Percentiles rank a stretch among this genome's conserved stretches.
These are phyloP conservation scores for Alviniconcha strummeri DNA, from an alignment of 2,888 invertebrate genomes.

Conservation along the genomic window DNA sequence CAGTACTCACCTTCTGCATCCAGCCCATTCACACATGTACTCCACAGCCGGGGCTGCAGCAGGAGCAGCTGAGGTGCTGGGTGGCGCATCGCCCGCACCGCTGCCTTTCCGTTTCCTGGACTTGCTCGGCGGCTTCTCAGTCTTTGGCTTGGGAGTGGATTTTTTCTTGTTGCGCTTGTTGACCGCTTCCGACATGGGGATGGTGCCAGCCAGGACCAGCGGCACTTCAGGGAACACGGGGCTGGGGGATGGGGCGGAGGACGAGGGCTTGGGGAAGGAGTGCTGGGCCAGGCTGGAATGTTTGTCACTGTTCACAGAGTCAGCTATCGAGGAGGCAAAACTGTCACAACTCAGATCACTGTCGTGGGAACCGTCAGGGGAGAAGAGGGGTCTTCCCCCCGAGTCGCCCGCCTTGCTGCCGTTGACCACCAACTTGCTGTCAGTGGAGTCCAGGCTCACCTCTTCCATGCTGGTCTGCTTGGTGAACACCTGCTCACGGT, in stretches of 20 bases:
- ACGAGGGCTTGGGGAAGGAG: not conserved
- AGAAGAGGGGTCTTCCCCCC: slow-evolving; percentile 23
- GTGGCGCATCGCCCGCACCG: slow-evolving; percentile 34
- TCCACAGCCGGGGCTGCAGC: slow-evolving; percentile 62
- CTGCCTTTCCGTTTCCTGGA: slow-evolving; percentile 54
- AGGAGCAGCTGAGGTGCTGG: slow-evolving; percentile 38
- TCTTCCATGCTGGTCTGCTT: slow-evolving; percentile 34
- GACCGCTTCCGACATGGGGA: slow-evolving; percentile 1
- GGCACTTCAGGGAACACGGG: slow-evolving; percentile 9
- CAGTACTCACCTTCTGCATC: slow-evolving; percentile 81
- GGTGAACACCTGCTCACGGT: slow-evolving; percentile 14
- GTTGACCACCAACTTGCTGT: slow-evolving; percentile 25
- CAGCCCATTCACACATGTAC: slow-evolving; percentile 93
- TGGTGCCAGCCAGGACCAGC: slow-evolving; percentile 1
- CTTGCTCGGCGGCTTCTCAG: slow-evolving; percentile 35
- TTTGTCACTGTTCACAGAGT: slow-evolving; percentile 48
- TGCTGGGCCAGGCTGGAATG: slow-evolving; percentile 50
- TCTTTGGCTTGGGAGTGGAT: slow-evolving; percentile 17
- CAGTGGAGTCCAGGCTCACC: slow-evolving; percentile 30
- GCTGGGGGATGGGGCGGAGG: slow-evolving; percentile 11
- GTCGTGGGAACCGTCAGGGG: slow-evolving; percentile 57
- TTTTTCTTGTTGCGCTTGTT: slow-evolving; percentile 15
- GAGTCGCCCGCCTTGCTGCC: slow-evolving; percentile 13
- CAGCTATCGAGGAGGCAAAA: slow-evolving; percentile 54
- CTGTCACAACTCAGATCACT: slow-evolving; percentile 64